Evolutionary conservation across 2,797 vertebrate species (phyloP).

Genomic region (Buphagus erythrorhynchus): DNA sequence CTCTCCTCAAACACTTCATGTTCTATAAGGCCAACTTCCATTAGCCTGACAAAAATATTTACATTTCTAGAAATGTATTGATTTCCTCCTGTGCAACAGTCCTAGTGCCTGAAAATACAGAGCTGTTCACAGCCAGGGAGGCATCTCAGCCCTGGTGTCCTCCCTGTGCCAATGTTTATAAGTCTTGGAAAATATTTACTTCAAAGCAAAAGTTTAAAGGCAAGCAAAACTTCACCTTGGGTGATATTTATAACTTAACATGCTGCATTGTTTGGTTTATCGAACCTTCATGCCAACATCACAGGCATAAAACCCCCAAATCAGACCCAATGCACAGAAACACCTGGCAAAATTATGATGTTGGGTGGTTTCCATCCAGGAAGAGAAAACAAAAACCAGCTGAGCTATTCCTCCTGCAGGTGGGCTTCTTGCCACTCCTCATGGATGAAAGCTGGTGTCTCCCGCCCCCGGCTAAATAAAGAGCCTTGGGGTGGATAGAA

Average conservation of each 20-base stretch:
- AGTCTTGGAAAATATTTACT: background rate
- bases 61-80: background rate
- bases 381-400: background rate
- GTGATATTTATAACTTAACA: background rate
- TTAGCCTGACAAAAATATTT: conserved; percentile 2
- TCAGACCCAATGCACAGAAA: background rate
- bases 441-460: background rate
- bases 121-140: background rate
- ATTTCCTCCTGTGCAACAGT: background rate
- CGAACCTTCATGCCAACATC: background rate
- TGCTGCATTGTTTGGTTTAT: background rate
- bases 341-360: background rate
- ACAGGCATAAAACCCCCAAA: background rate
- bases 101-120: background rate
- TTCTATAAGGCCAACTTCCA: background rate
- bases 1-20: background rate
- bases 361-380: background rate
- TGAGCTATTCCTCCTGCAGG: background rate
- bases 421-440: background rate
- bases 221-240: background rate
- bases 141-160: background rate
- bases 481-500: background rate
- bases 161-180: background rate
- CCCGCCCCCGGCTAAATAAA: background rate
- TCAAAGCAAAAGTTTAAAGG: background rate